Conservation (phyloP, 2,888 invertebrate species). For the Apodemia zela region DNA sequence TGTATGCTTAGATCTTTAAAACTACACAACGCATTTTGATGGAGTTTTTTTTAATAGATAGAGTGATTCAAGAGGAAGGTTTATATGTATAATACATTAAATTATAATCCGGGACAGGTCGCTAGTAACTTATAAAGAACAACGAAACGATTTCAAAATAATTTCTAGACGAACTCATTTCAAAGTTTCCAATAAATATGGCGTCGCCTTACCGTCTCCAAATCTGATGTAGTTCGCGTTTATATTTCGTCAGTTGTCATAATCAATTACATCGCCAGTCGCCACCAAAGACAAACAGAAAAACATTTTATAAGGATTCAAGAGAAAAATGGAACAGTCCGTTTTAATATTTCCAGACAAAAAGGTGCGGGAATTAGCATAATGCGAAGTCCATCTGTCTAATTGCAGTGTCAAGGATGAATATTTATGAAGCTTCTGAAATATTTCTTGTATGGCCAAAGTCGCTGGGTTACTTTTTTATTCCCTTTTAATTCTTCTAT, state of each 20-base stretch:
- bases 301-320: conserved; percentile 20
- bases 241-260: not conserved
- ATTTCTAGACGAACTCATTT: not conserved
- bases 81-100: too few species aligned
- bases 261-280: not conserved
- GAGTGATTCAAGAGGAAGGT: too few species aligned
- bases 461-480: not conserved
- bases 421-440: conserved; percentile 41
- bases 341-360: conserved; percentile 24
- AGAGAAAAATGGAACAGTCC: conserved; percentile 20
- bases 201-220: not conserved
- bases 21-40: too few species aligned
- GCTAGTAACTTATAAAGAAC: too few species aligned
- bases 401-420: conserved; percentile 47
- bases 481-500: conserved; percentile 8
- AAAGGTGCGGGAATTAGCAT: conserved; percentile 39
- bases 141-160: not conserved
- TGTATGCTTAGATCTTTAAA: too few species aligned
- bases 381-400: conserved; percentile 49
- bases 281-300: conserved; percentile 7
- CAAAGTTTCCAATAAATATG: not conserved
- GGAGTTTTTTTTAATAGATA: too few species aligned
- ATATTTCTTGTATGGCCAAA: conserved; percentile 25
- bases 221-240: not conserved
- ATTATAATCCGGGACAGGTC: too few species aligned